phyloP scores from a whole-genome alignment of 2,888 invertebrate species.

The Cataglyphis rosenhaueri region DNA sequence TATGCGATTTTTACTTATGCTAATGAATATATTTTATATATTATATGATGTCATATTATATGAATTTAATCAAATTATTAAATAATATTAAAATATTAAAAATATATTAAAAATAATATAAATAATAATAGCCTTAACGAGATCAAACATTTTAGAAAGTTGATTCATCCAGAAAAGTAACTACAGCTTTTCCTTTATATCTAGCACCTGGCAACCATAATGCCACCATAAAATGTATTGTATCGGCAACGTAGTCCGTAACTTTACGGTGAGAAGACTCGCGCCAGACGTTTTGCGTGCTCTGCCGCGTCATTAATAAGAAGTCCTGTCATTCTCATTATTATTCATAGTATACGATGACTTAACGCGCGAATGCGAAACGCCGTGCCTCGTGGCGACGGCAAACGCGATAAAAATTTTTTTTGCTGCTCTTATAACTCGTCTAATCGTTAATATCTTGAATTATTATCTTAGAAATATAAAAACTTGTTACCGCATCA shows the following conservation, averaged over 20 bases:
- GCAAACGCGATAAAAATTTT: neutral
- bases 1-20: neutral
- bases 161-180: neutral
- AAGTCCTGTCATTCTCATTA: constrained; percentile 36
- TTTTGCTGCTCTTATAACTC: neutral
- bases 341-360: constrained; percentile 39
- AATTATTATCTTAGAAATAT: neutral
- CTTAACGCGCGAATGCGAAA: constrained; percentile 14
- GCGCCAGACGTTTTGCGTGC: constrained; percentile 30
- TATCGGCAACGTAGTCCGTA: constrained; percentile 15
- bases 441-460: neutral
- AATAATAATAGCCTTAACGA: neutral
- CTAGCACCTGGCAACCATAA: constrained; percentile 23
- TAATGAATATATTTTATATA: neutral
- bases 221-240: constrained; percentile 20
- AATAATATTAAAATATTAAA: neutral
- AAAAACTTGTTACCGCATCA: neutral
- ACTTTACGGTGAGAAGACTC: constrained; percentile 31
- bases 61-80: neutral
- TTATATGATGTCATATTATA: no score
- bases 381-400: neutral
- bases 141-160: constrained; percentile 13
- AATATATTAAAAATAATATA: neutral
- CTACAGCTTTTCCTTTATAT: constrained; percentile 4
- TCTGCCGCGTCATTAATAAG: constrained; percentile 34